Percentiles rank a stretch among this genome's conserved stretches.
phyloP scores from a whole-genome alignment of 1,140 invertebrate genomes.

The Calycopis cecrops region DNA sequence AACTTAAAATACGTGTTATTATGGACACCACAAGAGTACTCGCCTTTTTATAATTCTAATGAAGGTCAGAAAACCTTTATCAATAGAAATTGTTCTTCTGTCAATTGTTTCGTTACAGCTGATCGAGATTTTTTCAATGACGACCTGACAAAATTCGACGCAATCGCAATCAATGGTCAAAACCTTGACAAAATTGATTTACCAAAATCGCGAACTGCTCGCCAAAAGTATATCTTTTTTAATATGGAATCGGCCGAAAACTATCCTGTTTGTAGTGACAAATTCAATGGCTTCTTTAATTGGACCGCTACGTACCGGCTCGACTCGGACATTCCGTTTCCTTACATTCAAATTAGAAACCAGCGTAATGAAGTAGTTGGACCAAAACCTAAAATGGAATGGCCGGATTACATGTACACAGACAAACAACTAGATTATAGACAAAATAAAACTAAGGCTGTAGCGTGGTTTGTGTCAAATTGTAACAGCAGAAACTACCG shows the following conservation, averaged over 20 bases:
- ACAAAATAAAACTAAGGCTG: slow-evolving; percentile 65
- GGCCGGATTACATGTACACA: slow-evolving; percentile 30
- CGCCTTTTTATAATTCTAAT: slow-evolving; percentile 42
- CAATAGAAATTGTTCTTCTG: slow-evolving; percentile 45
- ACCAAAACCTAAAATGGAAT: slow-evolving; percentile 49
- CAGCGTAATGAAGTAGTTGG: slow-evolving; percentile 45
- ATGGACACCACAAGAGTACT: slow-evolving; percentile 42
- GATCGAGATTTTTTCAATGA: slow-evolving; percentile 44
- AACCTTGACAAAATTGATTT: slow-evolving; percentile 34
- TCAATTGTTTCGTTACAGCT: slow-evolving; percentile 53
- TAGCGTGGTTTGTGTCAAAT: slow-evolving; percentile 82
- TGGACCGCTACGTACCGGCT: slow-evolving; percentile 77
- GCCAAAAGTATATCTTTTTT: slow-evolving; percentile 73
- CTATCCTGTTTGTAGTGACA: slow-evolving; percentile 44
- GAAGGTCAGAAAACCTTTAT: slow-evolving; percentile 48
- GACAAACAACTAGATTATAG: background rate
- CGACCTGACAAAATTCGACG: slow-evolving; percentile 58
- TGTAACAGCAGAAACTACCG: slow-evolving; percentile 77
- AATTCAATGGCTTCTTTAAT: slow-evolving; percentile 74
- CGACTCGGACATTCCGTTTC: slow-evolving; percentile 72
- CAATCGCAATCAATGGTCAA: slow-evolving; percentile 64
- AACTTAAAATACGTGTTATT: slow-evolving; percentile 46
- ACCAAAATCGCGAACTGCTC: slow-evolving; percentile 46
- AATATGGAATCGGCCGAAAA: slow-evolving; percentile 71
- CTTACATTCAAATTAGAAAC: slow-evolving; percentile 69